A percentile compares a stretch with the other conserved stretches of the same genome.
phyloP scores from a whole-genome alignment of 1,140 invertebrate species.

The Thalassaphorura encarpata region DNA sequence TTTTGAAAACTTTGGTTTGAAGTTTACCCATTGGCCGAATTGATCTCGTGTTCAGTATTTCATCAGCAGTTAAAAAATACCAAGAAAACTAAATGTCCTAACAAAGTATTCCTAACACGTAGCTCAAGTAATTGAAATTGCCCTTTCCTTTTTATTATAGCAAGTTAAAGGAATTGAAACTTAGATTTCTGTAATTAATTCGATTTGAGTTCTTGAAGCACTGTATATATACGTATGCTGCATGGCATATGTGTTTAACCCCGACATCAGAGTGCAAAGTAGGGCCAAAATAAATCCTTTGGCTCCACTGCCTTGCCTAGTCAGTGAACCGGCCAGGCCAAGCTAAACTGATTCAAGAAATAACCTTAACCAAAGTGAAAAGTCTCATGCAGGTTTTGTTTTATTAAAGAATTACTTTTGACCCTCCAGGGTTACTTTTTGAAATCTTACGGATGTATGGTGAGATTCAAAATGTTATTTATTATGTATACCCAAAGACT shows the following conservation, averaged over 20 bases:
- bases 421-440: constrained; percentile 11
- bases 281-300: not conserved
- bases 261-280: not conserved
- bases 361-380: constrained; percentile 4
- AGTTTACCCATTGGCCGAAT: not conserved
- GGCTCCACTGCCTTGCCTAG: not conserved
- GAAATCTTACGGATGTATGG: too few species aligned
- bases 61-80: not conserved
- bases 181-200: too few species aligned
- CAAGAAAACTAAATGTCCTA: not conserved
- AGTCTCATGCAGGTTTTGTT: constrained; percentile 19
- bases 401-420: constrained; percentile 18
- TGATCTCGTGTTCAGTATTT: not conserved
- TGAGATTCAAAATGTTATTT: too few species aligned
- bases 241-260: not conserved
- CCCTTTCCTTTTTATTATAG: too few species aligned
- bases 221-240: too few species aligned
- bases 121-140: too few species aligned
- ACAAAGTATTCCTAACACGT: too few species aligned
- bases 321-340: not conserved
- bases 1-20: not conserved
- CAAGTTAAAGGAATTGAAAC: too few species aligned
- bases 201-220: too few species aligned
- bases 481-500: too few species aligned
- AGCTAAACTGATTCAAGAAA: not conserved